Conservation (phyloP, 2,888 invertebrate species). For the Athripsodes cinereus region DNA sequence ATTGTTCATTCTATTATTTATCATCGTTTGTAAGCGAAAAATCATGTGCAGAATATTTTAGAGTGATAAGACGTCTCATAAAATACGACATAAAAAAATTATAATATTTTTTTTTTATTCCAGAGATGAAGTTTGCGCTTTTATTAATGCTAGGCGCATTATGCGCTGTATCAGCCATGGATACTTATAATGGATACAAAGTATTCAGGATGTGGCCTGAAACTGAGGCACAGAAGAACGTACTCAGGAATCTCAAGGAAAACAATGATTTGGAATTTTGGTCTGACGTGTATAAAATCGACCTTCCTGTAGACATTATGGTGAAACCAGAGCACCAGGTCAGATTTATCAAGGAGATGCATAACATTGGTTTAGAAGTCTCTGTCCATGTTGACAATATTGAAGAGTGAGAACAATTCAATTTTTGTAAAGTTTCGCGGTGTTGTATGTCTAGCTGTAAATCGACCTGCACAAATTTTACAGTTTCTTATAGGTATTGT, state of each 20-base stretch:
- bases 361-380: slow-evolving; percentile 35
- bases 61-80: too few relatives aligned
- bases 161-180: slow-evolving; percentile 12
- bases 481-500: too few relatives aligned
- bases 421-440: background rate
- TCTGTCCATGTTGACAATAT: slow-evolving; percentile 45
- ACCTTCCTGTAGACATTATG: slow-evolving; percentile 47
- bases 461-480: too few relatives aligned
- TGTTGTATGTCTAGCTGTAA: background rate
- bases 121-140: too few relatives aligned
- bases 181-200: slow-evolving; percentile 31
- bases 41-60: too few relatives aligned
- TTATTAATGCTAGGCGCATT: slow-evolving; percentile 14
- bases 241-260: slow-evolving; percentile 44
- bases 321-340: slow-evolving; percentile 39
- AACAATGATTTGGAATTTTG: slow-evolving; percentile 41
- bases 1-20: too few relatives aligned
- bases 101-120: too few relatives aligned
- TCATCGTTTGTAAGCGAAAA: too few relatives aligned
- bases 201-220: slow-evolving; percentile 52
- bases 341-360: slow-evolving; percentile 40
- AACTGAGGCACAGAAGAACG: slow-evolving; percentile 41
- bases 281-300: slow-evolving; percentile 38
- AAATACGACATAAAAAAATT: too few relatives aligned
- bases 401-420: slow-evolving; percentile 41